Evolutionary conservation across 2,797 vertebrate genomes (phyloP).

Genomic region (Lacerta viridis): DNA sequence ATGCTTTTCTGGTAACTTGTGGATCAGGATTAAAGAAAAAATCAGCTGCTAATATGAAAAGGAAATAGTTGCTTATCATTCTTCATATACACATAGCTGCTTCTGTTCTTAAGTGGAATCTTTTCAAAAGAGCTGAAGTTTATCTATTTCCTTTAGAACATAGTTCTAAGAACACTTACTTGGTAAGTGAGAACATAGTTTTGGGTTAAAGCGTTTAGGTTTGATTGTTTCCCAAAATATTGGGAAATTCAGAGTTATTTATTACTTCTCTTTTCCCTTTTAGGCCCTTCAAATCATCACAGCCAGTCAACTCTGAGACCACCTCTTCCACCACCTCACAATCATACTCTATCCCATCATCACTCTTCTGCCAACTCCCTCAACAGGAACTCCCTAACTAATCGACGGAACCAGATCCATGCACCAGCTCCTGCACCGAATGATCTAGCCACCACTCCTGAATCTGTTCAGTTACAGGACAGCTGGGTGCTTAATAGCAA

Average conservation of each 20-base stretch:
- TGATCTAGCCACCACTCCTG: constrained; percentile 94
- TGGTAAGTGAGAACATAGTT: accelerated
- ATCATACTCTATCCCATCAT: constrained; percentile 95
- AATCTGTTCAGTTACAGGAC: constrained; percentile 94
- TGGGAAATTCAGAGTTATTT: constrained; percentile 3
- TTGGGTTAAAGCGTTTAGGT: neutral
- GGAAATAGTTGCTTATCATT: neutral
- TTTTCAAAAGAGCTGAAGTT: neutral
- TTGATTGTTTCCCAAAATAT: neutral
- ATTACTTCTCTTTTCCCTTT: constrained; percentile 59
- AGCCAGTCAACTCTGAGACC: constrained; percentile 95
- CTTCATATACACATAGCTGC: too few relatives aligned
- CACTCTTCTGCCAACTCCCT: constrained; percentile 97
- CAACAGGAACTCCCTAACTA: constrained; percentile 95
- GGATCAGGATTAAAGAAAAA: neutral
- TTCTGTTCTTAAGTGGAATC: neutral
- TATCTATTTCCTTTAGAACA: neutral
- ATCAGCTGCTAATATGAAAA: neutral
- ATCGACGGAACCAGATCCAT: constrained; percentile 94
- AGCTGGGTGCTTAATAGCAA: constrained; percentile 92
- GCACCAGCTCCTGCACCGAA: constrained; percentile 89
- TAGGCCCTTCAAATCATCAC: constrained; percentile 96
- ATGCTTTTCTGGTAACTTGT: neutral
- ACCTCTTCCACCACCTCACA: constrained; percentile 95
- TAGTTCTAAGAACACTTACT: neutral